Evolutionary conservation across 1,140 invertebrate genomes (phyloP).

Genomic region (Drosophila mauritiana): DNA sequence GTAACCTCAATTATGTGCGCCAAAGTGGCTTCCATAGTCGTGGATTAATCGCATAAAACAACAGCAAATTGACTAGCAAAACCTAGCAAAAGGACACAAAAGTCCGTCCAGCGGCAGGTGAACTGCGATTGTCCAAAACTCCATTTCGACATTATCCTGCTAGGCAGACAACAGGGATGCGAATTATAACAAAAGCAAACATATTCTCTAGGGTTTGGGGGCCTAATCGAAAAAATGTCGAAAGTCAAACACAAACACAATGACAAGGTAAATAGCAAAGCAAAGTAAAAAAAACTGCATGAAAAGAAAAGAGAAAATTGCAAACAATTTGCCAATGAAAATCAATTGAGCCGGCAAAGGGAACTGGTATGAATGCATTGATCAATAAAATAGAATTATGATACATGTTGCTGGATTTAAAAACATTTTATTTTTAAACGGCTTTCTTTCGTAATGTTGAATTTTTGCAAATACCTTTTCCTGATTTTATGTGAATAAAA

Average conservation of each 20-base stretch:
- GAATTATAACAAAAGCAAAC: slow-evolving; percentile 79
- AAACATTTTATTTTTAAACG: not conserved
- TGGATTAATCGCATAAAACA: slow-evolving; percentile 76
- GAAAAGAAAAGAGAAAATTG: slow-evolving; percentile 33
- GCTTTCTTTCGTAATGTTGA: not conserved
- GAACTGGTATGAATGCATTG: slow-evolving; percentile 14
- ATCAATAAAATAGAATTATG: slow-evolving; percentile 45
- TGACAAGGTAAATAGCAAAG: slow-evolving; percentile 61
- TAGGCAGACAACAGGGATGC: slow-evolving; percentile 45
- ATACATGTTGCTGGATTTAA: not conserved
- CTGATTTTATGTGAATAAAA: no score
- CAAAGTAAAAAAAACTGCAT: slow-evolving; percentile 29
- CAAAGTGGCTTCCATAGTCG: slow-evolving; percentile 69
- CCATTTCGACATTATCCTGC: slow-evolving; percentile 43
- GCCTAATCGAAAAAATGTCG: slow-evolving; percentile 60
- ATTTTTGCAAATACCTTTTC: no score
- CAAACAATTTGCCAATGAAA: slow-evolving; percentile 37
- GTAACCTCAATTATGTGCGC: slow-evolving; percentile 83
- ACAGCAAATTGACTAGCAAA: slow-evolving; percentile 67
- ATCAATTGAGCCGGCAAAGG: slow-evolving; percentile 28
- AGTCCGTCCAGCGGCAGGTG: slow-evolving; percentile 25
- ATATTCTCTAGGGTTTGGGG: slow-evolving; percentile 24
- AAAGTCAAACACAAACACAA: slow-evolving; percentile 75
- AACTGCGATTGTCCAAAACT: slow-evolving; percentile 28
- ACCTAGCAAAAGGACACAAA: slow-evolving; percentile 49